phyloP scores from a whole-genome alignment of 2,113 vertebrate species.

The Protobothrops mucrosquamatus region DNA sequence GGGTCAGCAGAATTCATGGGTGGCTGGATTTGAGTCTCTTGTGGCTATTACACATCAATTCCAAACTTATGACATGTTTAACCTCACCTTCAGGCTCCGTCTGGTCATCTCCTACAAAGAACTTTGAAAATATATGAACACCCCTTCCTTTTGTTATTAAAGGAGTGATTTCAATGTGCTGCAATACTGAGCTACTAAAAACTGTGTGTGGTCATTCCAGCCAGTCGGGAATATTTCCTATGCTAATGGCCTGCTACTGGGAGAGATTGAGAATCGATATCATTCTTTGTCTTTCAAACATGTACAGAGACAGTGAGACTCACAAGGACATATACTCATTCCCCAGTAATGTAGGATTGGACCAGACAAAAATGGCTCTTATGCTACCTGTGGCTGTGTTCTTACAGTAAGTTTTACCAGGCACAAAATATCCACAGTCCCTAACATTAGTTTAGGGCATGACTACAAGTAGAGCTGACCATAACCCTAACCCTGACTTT shows the following conservation, averaged over 20 bases:
- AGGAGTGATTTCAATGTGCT: background rate
- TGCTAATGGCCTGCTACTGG: background rate
- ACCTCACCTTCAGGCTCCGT: background rate
- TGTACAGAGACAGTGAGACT: background rate
- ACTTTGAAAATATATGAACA: background rate
- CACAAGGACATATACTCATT: background rate
- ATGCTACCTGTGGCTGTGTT: background rate
- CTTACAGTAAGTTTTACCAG: background rate
- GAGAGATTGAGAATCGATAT: background rate
- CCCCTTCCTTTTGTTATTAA: background rate
- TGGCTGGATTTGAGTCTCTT: background rate
- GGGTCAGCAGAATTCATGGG: background rate
- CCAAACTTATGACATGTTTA: background rate
- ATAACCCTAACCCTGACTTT: no score
- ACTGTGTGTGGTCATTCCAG: background rate
- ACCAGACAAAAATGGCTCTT: background rate
- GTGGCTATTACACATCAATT: background rate
- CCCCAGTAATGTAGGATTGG: background rate
- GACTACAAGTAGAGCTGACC: no score
- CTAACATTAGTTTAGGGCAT: no score
- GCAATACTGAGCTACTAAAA: background rate
- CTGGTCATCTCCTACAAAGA: background rate
- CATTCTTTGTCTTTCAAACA: background rate
- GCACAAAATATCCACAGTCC: background rate
- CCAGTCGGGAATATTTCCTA: background rate